These are phyloP conservation scores for Trialeurodes vaporariorum DNA, from an alignment of 1,140 invertebrate genomes.

Conservation along the genomic window DNA sequence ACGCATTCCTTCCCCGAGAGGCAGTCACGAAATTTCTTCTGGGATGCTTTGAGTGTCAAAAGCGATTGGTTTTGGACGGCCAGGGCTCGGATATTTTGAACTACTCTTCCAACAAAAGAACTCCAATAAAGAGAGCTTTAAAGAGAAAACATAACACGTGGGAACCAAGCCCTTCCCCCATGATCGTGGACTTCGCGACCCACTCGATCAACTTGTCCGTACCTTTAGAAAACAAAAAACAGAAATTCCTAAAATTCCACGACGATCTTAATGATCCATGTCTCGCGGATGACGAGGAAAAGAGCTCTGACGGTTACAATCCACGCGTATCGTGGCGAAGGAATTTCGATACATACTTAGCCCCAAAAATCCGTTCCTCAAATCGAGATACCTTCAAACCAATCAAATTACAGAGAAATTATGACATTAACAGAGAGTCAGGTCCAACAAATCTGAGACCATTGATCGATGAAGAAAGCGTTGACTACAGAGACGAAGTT, in stretches of 20 bases:
- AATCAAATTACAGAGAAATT: too few species aligned
- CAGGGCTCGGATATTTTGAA: not conserved
- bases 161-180: not conserved
- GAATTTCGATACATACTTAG: too few species aligned
- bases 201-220: not conserved
- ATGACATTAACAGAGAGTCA: too few species aligned
- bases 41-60: constrained; percentile 14
- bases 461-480: not conserved
- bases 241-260: not conserved
- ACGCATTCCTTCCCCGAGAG: constrained; percentile 86
- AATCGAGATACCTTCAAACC: too few species aligned
- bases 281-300: not conserved
- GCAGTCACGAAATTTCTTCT: constrained; percentile 83
- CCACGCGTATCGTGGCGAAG: too few species aligned
- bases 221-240: not conserved
- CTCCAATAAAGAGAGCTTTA: not conserved
- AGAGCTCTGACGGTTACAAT: not conserved
- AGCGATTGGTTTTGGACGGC: not conserved
- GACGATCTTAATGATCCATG: not conserved
- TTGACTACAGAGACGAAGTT: not conserved
- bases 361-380: too few species aligned
- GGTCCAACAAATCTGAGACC: not conserved
- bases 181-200: not conserved
- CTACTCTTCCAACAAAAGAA: not conserved
- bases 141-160: not conserved